A percentile compares a stretch with the other conserved stretches of the same genome.
phyloP scores from a whole-genome alignment of 2,888 invertebrate species.

The Pinctada fucata region DNA sequence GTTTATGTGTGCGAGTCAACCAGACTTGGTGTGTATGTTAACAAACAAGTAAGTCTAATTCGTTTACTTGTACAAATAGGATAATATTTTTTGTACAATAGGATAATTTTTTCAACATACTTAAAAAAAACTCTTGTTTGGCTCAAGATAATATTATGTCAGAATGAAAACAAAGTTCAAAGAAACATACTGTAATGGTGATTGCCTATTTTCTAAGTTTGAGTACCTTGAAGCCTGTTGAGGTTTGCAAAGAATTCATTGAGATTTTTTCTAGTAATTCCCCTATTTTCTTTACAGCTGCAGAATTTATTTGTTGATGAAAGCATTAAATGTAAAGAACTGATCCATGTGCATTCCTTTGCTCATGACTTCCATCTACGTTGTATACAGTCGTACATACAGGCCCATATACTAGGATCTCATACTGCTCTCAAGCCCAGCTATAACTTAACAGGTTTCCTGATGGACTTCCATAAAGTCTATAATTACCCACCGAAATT shows the following conservation, averaged over 20 bases:
- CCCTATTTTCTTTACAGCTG: constrained; percentile 50
- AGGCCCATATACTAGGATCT: constrained; percentile 80
- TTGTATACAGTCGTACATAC: constrained; percentile 83
- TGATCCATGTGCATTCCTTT: constrained; percentile 87
- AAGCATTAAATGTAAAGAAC: constrained; percentile 83
- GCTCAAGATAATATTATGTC: too few relatives aligned
- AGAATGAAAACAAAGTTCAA: too few relatives aligned
- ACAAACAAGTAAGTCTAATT: constrained; percentile 61
- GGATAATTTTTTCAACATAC: too few relatives aligned
- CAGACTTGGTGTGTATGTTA: constrained; percentile 74
- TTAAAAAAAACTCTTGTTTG: too few relatives aligned
- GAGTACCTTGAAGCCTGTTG: too few relatives aligned
- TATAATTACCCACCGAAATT: constrained; percentile 87
- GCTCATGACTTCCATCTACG: constrained; percentile 87
- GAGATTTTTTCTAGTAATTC: too few relatives aligned
- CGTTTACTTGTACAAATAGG: background rate
- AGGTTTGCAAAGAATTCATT: too few relatives aligned
- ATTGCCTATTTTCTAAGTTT: too few relatives aligned
- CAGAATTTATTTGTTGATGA: constrained; percentile 74
- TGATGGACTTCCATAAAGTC: constrained; percentile 87
- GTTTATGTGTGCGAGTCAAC: constrained; percentile 83
- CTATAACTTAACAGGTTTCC: constrained; percentile 85
- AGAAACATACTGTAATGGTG: too few relatives aligned
- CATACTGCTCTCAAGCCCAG: constrained; percentile 76
- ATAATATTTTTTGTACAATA: too few relatives aligned